Percentiles rank a stretch among this genome's conserved stretches.
phyloP scores from a whole-genome alignment of 1,140 invertebrate genomes.

The Brachionus asplanchnoidis region DNA sequence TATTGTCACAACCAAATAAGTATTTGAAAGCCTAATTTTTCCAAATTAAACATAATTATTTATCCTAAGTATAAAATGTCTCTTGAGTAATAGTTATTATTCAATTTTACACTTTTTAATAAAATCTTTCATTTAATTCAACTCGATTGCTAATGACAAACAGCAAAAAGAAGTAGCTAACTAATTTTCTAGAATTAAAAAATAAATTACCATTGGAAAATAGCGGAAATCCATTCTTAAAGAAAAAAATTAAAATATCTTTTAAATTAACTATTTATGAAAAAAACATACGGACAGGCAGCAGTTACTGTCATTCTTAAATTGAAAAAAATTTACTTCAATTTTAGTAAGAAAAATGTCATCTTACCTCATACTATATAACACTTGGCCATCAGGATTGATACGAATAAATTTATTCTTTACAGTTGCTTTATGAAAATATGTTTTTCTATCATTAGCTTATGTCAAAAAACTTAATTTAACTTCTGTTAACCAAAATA shows the following conservation, averaged over 20 bases:
- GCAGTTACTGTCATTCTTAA: conserved; percentile 88
- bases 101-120: too few relatives aligned
- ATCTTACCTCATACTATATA: conserved; percentile 53
- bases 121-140: too few relatives aligned
- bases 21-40: too few relatives aligned
- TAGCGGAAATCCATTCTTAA: conserved; percentile 65
- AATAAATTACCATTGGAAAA: conserved; percentile 64
- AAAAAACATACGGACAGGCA: conserved; percentile 69
- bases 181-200: neutral
- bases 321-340: conserved; percentile 45
- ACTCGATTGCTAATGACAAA: too few relatives aligned
- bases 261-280: neutral
- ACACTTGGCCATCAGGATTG: conserved; percentile 56
- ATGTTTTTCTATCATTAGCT: conserved; percentile 92
- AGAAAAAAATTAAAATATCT: neutral
- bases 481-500: neutral
- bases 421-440: conserved; percentile 94
- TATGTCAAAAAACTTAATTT: conserved; percentile 65
- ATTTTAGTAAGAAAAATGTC: neutral
- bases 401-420: conserved; percentile 63
- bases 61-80: too few relatives aligned
- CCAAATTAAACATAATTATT: too few relatives aligned
- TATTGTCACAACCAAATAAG: too few relatives aligned
- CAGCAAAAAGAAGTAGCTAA: neutral
- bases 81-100: too few relatives aligned